Conservation (phyloP, 2,113 vertebrate species). For the Microtus richardsoni region DNA sequence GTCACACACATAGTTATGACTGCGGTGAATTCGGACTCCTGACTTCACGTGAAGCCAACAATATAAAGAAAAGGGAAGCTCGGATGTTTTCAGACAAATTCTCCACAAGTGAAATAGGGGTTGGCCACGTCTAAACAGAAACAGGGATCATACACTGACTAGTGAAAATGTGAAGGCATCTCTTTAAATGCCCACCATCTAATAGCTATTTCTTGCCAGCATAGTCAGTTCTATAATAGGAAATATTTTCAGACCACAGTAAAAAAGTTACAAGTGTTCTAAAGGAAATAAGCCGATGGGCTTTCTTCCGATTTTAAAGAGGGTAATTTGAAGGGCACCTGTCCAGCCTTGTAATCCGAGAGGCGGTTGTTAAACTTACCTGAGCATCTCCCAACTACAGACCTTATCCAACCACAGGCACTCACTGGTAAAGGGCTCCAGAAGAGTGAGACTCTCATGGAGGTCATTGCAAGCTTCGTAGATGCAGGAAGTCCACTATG, state of each 20-base stretch:
- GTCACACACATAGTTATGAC: background rate
- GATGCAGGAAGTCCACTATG: slow-evolving; percentile 12
- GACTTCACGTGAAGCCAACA: background rate
- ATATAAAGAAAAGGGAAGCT: slow-evolving; percentile 23
- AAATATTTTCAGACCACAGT: background rate
- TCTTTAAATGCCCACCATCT: slow-evolving; percentile 4
- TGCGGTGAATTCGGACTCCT: background rate
- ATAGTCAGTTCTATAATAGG: background rate
- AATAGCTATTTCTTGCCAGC: background rate
- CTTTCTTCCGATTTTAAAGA: background rate
- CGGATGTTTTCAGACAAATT: background rate
- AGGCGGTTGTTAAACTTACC: background rate
- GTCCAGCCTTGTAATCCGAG: background rate
- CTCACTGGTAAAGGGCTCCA: background rate
- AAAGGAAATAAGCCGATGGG: background rate
- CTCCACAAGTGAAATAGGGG: background rate
- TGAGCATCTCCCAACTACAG: background rate
- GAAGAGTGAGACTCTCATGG: background rate
- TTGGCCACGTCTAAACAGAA: background rate
- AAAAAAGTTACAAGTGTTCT: background rate
- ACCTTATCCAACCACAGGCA: background rate
- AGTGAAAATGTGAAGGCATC: background rate
- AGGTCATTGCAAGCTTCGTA: background rate
- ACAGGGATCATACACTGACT: background rate
- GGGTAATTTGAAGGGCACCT: background rate